Percentiles rank a stretch among this genome's conserved stretches.
phyloP scores from a whole-genome alignment of 2,113 vertebrate species.

The Carassius carassius region DNA sequence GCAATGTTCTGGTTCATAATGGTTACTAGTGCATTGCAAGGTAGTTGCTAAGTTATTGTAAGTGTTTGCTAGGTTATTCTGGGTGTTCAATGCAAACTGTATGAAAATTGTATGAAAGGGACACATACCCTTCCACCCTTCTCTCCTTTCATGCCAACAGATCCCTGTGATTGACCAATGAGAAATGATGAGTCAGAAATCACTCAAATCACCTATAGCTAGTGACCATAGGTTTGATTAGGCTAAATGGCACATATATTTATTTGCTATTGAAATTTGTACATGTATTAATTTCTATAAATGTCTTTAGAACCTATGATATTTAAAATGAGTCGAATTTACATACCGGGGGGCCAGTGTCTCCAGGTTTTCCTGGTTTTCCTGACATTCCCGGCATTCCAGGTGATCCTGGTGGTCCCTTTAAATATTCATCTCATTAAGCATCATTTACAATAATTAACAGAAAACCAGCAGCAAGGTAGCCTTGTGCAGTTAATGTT shows the following conservation, averaged over 20 bases:
- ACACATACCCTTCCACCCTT: conserved; percentile 92
- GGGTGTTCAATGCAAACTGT: background rate
- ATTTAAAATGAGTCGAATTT: background rate
- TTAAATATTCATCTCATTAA: conserved; percentile 10
- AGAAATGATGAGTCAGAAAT: background rate
- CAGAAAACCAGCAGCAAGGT: background rate
- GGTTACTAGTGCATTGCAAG: background rate
- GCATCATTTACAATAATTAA: background rate
- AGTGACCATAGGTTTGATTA: background rate
- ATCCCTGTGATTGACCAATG: conserved; percentile 79
- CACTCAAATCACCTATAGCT: background rate
- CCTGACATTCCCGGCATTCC: conserved; percentile 90
- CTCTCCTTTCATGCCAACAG: conserved; percentile 90
- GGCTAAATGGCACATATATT: background rate
- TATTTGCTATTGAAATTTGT: background rate
- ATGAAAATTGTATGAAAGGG: background rate
- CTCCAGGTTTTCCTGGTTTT: conserved; percentile 90
- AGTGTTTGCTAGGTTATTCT: background rate
- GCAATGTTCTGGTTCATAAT: background rate
- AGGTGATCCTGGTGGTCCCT: conserved; percentile 91
- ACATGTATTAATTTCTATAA: background rate
- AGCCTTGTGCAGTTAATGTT: background rate
- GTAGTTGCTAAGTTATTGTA: background rate
- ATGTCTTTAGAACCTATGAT: background rate
- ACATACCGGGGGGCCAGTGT: conserved; percentile 87